Conservation (phyloP, 2,888 invertebrate species). For the Melanargia galathea region DNA sequence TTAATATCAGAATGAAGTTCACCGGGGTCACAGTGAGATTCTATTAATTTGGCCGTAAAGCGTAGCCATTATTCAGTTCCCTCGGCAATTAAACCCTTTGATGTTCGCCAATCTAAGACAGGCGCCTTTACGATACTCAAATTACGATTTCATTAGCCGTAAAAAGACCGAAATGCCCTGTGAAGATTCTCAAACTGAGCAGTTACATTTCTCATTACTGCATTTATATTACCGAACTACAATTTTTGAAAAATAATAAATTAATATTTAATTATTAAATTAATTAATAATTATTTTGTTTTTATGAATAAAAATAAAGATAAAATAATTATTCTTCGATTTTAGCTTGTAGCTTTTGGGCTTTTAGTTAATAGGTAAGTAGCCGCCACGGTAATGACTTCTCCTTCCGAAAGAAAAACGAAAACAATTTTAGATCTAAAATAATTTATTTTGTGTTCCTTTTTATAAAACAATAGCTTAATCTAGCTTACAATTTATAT, state of each 20-base stretch:
- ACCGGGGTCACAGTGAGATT: constrained; percentile 63
- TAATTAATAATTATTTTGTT: no score
- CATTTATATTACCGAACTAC: neutral
- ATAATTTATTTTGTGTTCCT: constrained; percentile 77
- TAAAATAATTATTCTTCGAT: no score
- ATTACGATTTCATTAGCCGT: constrained; percentile 74
- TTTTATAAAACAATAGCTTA: constrained; percentile 79
- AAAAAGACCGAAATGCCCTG: constrained; percentile 53
- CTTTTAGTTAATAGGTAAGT: no score
- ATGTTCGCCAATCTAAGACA: constrained; percentile 77
- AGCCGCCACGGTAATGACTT: no score
- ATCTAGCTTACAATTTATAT: constrained; percentile 56
- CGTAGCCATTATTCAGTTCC: constrained; percentile 75
- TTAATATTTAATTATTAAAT: no score
- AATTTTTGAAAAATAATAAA: neutral
- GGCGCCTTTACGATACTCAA: constrained; percentile 76
- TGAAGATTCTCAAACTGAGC: constrained; percentile 38
- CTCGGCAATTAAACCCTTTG: constrained; percentile 78
- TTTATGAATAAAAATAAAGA: no score
- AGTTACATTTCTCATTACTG: constrained; percentile 31
- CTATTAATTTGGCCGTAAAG: constrained; percentile 78
- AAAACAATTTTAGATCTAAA: constrained; percentile 65
- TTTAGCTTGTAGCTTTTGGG: no score
- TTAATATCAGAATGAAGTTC: constrained; percentile 68
- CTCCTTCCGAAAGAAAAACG: neutral